Evolutionary conservation across 1,140 invertebrate genomes (phyloP).

Genomic region (Muscidifurax raptorellus): DNA sequence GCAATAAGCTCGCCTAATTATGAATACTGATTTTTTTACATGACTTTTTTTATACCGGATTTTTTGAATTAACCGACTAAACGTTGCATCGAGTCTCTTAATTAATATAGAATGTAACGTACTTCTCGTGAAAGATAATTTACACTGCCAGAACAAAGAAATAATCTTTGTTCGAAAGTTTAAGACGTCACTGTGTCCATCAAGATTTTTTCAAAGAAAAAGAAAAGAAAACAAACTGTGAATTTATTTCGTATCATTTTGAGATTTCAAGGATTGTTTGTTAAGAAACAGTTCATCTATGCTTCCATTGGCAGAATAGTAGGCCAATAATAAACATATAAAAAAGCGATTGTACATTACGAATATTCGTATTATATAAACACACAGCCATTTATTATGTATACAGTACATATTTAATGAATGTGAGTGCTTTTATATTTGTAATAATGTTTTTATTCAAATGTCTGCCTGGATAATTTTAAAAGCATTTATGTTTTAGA

Average conservation of each 20-base stretch:
- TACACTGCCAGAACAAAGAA: slow-evolving; percentile 62
- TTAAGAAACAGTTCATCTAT: slow-evolving; percentile 48
- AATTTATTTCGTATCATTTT: slow-evolving; percentile 29
- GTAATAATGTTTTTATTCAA: slow-evolving; percentile 48
- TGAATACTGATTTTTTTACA: slow-evolving; percentile 56
- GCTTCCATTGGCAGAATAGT: slow-evolving; percentile 65
- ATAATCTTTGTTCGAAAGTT: slow-evolving; percentile 27
- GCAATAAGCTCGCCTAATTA: slow-evolving; percentile 69
- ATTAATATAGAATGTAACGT: slow-evolving; percentile 55
- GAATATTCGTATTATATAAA: slow-evolving; percentile 24
- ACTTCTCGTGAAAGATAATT: slow-evolving; percentile 54
- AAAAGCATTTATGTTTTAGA: slow-evolving; percentile 58
- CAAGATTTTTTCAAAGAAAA: neutral
- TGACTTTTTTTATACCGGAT: slow-evolving; percentile 53
- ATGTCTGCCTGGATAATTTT: slow-evolving; percentile 55
- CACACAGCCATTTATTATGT: slow-evolving; percentile 48
- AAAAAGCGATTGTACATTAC: slow-evolving; percentile 51
- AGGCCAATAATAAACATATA: slow-evolving; percentile 59
- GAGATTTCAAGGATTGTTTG: neutral
- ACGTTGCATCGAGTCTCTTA: slow-evolving; percentile 56
- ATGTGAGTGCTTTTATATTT: slow-evolving; percentile 58
- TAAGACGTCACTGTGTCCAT: slow-evolving; percentile 8
- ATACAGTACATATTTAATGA: slow-evolving; percentile 58
- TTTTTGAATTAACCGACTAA: slow-evolving; percentile 51
- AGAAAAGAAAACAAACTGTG: slow-evolving; percentile 14